Evolutionary conservation across 2,888 invertebrate genomes (phyloP), one percentile per base, ranked within the genome.

Genomic region (Eurytoma adleriae): DNA sequence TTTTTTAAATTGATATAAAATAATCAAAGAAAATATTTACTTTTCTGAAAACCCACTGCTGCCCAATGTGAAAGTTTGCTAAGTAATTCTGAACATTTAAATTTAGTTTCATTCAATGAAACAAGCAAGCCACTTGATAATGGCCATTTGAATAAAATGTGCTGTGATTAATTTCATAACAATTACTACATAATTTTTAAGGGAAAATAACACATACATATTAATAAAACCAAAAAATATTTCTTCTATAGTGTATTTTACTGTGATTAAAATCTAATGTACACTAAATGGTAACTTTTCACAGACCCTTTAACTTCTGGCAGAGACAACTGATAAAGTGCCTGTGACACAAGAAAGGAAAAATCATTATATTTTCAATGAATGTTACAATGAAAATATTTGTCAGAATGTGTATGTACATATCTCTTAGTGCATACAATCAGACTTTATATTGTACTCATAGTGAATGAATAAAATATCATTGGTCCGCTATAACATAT

Each of bases 391-490:
- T 87, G 86, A 86, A 86, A 84, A 85, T 86, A 86, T 85, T 85
- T 85, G 82, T 82, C 75, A 77, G 73, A 83, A 76, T 83, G 71
- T 81, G 76, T 81, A 68, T 83, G 75, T 83, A 84, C 79, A 82
- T 85, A 83, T 80, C 79, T 84, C 84, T 85, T 76, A 78, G 81
- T 84, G 82, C 84, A 85, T 87, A 85, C 84, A 83, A 86, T 87
- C 85, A 84, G 84, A 88, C 84, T 84, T 85, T 85, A 86, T 82
- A 85, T 86, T 88, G 86, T 88, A 87, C 82, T 84, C 85, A 86
- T 85, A 84, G 85, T 86, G 84, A 83, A 86, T 85, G 83, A 88
- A 89, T 88, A 88, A 89, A 88, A 85, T 88, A 85, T 87, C 86
- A 84, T 86, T 87, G 86, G 85, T 88, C 87, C 87, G 86, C 87